Conservation (phyloP, 2,797 vertebrate species). For the Carduelis carduelis region DNA sequence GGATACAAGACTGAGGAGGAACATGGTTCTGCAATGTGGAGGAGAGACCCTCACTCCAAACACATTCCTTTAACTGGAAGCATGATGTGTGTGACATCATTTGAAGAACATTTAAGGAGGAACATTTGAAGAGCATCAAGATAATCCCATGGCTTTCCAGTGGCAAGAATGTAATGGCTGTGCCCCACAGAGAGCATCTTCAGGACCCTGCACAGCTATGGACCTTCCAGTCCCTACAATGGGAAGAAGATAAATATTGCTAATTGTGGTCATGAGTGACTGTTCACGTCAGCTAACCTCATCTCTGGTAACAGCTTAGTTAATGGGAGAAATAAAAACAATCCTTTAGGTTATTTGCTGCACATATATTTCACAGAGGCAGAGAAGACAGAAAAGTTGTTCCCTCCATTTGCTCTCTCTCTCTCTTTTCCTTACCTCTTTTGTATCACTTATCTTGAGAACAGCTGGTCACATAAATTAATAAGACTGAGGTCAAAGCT, state of each 20-base stretch:
- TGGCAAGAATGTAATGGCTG: not conserved
- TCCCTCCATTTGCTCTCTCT: not conserved
- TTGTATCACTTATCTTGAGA: not conserved
- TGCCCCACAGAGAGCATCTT: not conserved
- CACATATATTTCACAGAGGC: not conserved
- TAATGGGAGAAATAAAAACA: not conserved
- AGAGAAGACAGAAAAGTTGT: not conserved
- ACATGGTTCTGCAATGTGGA: not conserved
- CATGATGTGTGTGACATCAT: not conserved
- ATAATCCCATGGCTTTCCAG: not conserved
- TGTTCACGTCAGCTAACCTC: not conserved
- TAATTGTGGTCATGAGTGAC: not conserved
- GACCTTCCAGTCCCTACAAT: not conserved
- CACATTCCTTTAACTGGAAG: not conserved
- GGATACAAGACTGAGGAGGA: not conserved
- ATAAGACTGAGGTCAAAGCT: not conserved
- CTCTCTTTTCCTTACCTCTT: not conserved
- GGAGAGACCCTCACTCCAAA: not conserved
- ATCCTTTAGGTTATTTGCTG: not conserved
- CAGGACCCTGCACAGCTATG: not conserved
- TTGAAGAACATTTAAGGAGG: not conserved
- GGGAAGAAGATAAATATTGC: not conserved
- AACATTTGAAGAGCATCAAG: not conserved
- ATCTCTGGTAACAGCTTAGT: not conserved
- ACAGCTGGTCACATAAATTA: not conserved